Evolutionary conservation across 2,888 invertebrate genomes (phyloP), one percentile per base, ranked within the genome.

Genomic region (Noctua janthina): DNA sequence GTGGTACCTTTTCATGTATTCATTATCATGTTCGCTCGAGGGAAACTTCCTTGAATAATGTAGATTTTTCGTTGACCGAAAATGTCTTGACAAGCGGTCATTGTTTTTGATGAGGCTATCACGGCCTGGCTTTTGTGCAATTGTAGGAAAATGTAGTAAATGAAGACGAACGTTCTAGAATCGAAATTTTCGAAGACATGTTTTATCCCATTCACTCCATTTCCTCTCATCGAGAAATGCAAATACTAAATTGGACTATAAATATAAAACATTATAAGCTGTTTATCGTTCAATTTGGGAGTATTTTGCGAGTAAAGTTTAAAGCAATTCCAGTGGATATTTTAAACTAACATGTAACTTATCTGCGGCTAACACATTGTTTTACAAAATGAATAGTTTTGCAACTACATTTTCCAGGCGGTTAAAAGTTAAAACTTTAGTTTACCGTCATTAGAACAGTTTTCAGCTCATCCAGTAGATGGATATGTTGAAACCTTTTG

Each of bases 1-100:
- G 90, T 86, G 81, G 81, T 90, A 91, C 79, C 78, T 89, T 88
- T 84, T 83, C 82, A 87, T 87, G 86, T 75, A 87, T 77, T 86
- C 83, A 87, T 90, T 82, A 69, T 84, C 84, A 84, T 82, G 72
- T 73, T 59, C 74, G 62, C 74, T 85, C 81, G 74, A 79, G 79
- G 59, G 67, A 13, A 29, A 56, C 35, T 62, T 68, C 82, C 82
- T 81, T 69, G 68, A 54, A 66, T 8, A 74, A 56, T 56, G 11
- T 74, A 66, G 51, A 69, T 64, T 76, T 83, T 88, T 78, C 77
- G 70, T 75, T 81, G 70, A 87, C 71, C 76, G 71, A 82, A 82
- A 86, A 80, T 76, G 43, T 81, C 69, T 79, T 39, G 71, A 66
- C 59, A 69, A 74, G 77, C 56, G 39, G n/a, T 72, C 51, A 71